Evolutionary conservation across 2,113 vertebrate genomes (phyloP).

Genomic region (Zeus faber): DNA sequence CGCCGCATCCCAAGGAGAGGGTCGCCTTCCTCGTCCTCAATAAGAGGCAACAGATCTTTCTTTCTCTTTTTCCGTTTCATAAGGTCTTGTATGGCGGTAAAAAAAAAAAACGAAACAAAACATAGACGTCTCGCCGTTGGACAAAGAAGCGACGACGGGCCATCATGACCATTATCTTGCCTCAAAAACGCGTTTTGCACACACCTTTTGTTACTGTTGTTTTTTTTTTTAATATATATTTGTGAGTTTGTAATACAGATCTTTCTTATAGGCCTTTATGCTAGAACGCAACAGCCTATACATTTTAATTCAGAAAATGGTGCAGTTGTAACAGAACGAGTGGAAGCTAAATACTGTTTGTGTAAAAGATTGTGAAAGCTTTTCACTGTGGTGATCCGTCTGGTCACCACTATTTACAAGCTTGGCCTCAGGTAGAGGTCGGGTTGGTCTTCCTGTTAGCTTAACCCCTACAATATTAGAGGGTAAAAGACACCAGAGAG

Average conservation of each 20-base stretch:
- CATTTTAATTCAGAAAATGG: conserved; percentile 24
- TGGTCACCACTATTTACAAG: neutral
- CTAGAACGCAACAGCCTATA: no score
- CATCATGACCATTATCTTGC: conserved; percentile 24
- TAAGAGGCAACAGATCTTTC: no score
- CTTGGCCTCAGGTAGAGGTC: conserved; percentile 12
- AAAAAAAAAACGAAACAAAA: no score
- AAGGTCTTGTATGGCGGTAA: no score
- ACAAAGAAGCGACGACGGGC: no score
- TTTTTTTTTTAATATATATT: no score
- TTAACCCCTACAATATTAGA: neutral
- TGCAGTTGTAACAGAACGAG: conserved; percentile 7
- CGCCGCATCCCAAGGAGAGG: no score
- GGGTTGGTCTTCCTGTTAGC: conserved; percentile 8
- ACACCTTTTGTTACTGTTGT: conserved; percentile 48
- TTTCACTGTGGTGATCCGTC: conserved; percentile 2
- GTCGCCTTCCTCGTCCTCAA: no score
- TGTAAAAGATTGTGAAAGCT: neutral
- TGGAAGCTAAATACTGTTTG: neutral
- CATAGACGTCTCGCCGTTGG: no score
- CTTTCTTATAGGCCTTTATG: conserved; percentile 26
- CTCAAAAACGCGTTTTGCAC: conserved; percentile 57
- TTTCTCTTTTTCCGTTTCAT: no score
- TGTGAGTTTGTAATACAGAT: conserved; percentile 31
- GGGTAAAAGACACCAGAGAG: neutral